Base-by-base conservation (phyloP, 2,888 invertebrate species). In the Alloscopus bannaensis region DNA sequence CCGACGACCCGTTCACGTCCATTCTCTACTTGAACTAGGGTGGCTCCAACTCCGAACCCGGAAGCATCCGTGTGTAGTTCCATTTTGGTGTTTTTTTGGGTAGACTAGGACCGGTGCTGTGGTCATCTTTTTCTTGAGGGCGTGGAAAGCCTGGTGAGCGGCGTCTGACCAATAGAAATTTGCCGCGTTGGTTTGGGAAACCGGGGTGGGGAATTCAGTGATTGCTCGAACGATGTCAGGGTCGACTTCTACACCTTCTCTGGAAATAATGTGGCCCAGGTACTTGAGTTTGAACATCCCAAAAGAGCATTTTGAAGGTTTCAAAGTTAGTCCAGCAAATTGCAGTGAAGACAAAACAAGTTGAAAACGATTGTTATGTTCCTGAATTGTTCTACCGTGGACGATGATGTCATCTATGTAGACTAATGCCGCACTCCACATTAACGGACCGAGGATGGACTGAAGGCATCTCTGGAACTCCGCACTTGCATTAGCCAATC, bases 251-350 rank as follows among this genome's bases (percentile, higher is more conserved):
- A 82, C 60, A 16, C 82, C 83, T 0, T 86, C 45, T 3, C 69
- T 52, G 70, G 87, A 86, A 0, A 89, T 86, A 0, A 87, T 40
- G 66, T 87, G 87, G 0, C 88, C 88, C 2, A 88, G 73, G 72
- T 87, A 87, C 47, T 84, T 83, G 1, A 88, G 29, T 29, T 84
- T 52, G 4, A 76, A 66, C 16, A 77, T 59, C 1, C 82, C 85
- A 76, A 87, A 87, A 11, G 79, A 57, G 26, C 76, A 76, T 24
- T 75, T 75, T 1, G 24, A 28, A 0, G 69, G 50, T 24, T 77
- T 45, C 3, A 69, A 24, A 2, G 24, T 64, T 2, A 77, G 20
- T 11, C 36, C 36, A 18, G 66, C 24, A 13, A 6, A 22, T 0
- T 11, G 16, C 3, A 77, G 0, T 2, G 59, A 45, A 2, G 13